Conservation (phyloP, 2,888 invertebrate species). For the Drosophila pegasa region DNA sequence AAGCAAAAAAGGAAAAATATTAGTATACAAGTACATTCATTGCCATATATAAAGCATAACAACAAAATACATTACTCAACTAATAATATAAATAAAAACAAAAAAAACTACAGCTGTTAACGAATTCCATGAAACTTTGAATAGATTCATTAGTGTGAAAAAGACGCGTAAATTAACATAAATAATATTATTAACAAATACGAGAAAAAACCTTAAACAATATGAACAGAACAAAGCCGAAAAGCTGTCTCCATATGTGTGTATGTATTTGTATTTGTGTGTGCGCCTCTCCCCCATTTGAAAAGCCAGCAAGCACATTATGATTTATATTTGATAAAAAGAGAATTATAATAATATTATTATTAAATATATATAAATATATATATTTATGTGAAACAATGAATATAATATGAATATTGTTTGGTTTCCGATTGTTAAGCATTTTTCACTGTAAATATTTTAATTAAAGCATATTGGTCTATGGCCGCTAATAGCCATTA, state of each 20-base stretch:
- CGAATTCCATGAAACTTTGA: constrained; percentile 60
- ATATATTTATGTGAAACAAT: constrained; percentile 3
- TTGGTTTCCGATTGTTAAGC: constrained; percentile 71
- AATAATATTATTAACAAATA: constrained; percentile 28
- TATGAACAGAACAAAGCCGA: constrained; percentile 28
- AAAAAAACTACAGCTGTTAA: constrained; percentile 52
- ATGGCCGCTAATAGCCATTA: constrained; percentile 58
- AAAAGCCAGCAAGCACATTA: constrained; percentile 18
- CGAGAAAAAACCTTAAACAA: constrained; percentile 11
- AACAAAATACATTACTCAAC: constrained; percentile 13
- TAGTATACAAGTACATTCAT: constrained; percentile 38
- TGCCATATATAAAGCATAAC: constrained; percentile 37
- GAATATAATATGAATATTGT: constrained; percentile 34
- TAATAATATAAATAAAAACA: constrained; percentile 27
- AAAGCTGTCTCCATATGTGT: constrained; percentile 58
- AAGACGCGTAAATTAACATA: constrained; percentile 42
- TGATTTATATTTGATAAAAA: constrained; percentile 32
- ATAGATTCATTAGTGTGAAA: constrained; percentile 69
- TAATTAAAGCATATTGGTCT: constrained; percentile 60
- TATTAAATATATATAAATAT: constrained; percentile 9
- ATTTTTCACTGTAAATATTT: constrained; percentile 79
- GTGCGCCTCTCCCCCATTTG: constrained; percentile 38
- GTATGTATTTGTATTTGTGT: constrained; percentile 47
- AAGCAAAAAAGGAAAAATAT: neutral
- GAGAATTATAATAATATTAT: neutral